Conservation (phyloP, 2,797 vertebrate genomes). For the Urophycis tenuis region DNA sequence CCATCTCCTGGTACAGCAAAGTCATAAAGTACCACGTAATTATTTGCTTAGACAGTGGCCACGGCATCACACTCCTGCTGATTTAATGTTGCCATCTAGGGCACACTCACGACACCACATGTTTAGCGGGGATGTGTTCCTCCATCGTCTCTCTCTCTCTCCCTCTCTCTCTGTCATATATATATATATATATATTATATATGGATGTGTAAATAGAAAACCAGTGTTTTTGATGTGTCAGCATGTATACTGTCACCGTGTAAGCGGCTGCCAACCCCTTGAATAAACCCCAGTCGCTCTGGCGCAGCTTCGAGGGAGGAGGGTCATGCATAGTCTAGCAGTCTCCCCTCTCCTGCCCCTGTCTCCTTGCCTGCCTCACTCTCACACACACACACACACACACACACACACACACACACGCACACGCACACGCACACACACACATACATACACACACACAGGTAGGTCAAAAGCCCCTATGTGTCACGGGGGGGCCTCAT, state of each 20-base stretch:
- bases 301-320: constrained; percentile 33
- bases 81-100: neutral
- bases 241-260: constrained; percentile 18
- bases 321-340: constrained; percentile 22
- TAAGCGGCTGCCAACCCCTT: constrained; percentile 12
- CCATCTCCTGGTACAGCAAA: neutral
- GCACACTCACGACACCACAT: neutral
- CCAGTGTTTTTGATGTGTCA: constrained; percentile 22
- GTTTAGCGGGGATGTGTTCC: neutral
- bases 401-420: neutral
- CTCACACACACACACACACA: too few relatives aligned
- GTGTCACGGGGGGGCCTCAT: neutral
- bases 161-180: neutral
- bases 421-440: too few relatives aligned
- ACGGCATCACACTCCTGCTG: neutral
- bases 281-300: constrained; percentile 36
- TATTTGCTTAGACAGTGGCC: neutral
- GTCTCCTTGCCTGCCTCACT: neutral
- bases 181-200: too few relatives aligned
- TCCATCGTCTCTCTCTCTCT: neutral
- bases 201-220: neutral
- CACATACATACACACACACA: neutral
- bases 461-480: neutral
- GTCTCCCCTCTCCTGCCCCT: neutral
- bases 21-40: neutral